These are phyloP conservation scores for Hesperophylax magnus DNA, from an alignment of 1,140 invertebrate species.

Conservation along the genomic window DNA sequence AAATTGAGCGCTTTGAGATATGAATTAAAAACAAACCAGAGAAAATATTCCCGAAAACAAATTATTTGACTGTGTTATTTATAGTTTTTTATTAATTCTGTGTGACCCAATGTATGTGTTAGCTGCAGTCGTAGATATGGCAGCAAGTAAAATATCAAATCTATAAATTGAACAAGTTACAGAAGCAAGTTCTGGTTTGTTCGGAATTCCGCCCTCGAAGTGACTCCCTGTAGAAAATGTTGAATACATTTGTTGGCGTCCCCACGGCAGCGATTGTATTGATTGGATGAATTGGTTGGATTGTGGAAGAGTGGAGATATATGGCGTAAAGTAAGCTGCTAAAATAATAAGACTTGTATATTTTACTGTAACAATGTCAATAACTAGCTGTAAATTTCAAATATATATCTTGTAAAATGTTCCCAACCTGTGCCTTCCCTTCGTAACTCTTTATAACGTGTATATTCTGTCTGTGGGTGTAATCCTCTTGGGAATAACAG, in stretches of 20 bases:
- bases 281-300: slow-evolving; percentile 3
- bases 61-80: too few species aligned
- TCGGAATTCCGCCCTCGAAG: too few species aligned
- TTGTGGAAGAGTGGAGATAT: background rate
- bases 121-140: too few species aligned
- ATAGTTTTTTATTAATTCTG: too few species aligned
- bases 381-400: slow-evolving; percentile 54
- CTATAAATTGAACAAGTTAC: too few species aligned
- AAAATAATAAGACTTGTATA: slow-evolving; percentile 53
- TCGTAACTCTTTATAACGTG: slow-evolving; percentile 27
- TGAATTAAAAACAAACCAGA: too few species aligned
- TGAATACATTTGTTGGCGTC: slow-evolving; percentile 1
- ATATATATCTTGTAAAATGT: slow-evolving; percentile 46
- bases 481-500: background rate
- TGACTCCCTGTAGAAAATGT: background rate
- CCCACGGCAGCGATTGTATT: slow-evolving; percentile 3
- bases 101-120: too few species aligned
- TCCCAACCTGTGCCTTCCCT: slow-evolving; percentile 57
- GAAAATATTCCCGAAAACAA: too few species aligned
- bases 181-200: too few species aligned
- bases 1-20: too few species aligned
- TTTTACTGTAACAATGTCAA: slow-evolving; percentile 53
- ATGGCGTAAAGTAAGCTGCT: slow-evolving; percentile 13
- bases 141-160: too few species aligned
- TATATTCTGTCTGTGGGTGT: background rate